Percentiles rank a stretch among this genome's conserved stretches.
Conservation (phyloP, 2,888 invertebrate genomes). For the Acleris sparsana region DNA sequence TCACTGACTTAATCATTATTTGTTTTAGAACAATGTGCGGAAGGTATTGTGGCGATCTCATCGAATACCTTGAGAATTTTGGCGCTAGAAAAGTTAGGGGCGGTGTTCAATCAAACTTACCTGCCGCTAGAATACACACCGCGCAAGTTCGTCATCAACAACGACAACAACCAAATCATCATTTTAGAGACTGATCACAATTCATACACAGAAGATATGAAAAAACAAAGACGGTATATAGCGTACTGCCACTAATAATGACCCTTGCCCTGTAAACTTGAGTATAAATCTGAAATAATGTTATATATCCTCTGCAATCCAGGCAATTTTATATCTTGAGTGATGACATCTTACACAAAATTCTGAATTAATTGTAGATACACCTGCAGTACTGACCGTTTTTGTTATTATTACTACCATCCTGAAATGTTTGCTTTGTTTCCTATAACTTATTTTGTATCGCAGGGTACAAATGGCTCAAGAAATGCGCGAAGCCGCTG, state of each 20-base stretch:
- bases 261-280: too few species aligned
- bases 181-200: constrained; percentile 99
- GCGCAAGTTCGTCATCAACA: constrained; percentile 95
- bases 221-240: constrained; percentile 88
- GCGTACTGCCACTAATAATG: too few species aligned
- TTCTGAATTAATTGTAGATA: constrained; percentile 69
- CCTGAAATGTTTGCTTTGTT: background rate
- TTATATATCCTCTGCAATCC: too few species aligned
- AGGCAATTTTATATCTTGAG: constrained; percentile 29
- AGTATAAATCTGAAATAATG: too few species aligned
- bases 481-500: constrained; percentile 98
- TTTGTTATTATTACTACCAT: background rate
- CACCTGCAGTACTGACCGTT: constrained; percentile 75
- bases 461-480: constrained; percentile 97
- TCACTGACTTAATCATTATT: constrained; percentile 6
- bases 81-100: constrained; percentile 98
- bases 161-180: constrained; percentile 94
- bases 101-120: constrained; percentile 98
- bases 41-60: constrained; percentile 99
- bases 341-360: constrained; percentile 74
- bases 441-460: constrained; percentile 5
- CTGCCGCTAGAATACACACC: constrained; percentile 98
- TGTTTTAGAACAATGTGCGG: constrained; percentile 95
- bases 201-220: constrained; percentile 98
- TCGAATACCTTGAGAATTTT: constrained; percentile 98